Base-by-base conservation (phyloP, 2,888 invertebrate genomes). In the Caenorhabditis panamensis region DNA sequence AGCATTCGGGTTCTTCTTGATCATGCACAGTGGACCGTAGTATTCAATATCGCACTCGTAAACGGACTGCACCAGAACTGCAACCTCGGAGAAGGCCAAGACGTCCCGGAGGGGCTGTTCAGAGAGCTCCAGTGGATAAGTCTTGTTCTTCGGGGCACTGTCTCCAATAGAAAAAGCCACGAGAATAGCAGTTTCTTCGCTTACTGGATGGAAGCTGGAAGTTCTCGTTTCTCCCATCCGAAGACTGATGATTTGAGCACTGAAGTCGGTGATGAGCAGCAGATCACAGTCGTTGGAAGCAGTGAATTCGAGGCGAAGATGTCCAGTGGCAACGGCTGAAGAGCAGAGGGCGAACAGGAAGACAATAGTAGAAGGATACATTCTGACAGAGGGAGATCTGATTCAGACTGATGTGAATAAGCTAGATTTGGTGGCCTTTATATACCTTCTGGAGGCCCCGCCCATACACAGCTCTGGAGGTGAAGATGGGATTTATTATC, bases 221-320 rank as follows among this genome's bases (percentile, higher is more conserved):
- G 61, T 62, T 47, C 41, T 41, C 36, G 54, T 63, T 5, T 62
- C 54, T 62, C 63, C 71, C 44, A 47, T 47, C 0, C 8, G 26
- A 36, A 72, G 56, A n/a, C 9, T 20, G 36, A 72, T 13, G 18
- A 5, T 47, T 36, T 72, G 44, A 6, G 44, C 26, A 28, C 26
- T 36, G 47, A 8, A 41, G 36, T 28, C 47, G 11, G 71, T 72
- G 44, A 47, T 26, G 1, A 72, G 47, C 2, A 44, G 37, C 1
- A 72, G 18, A 1, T 26, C 24, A n/a, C 56, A 63, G 41, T 63
- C 56, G 11, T 36, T 24, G 13, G 71, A 72, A 18, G 71, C 22
- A 11, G 71, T 72, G 22, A 72, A 20, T 18, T 72, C 71, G 1
- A 72, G 44, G 1, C 63, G 71, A 20, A 72, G 63, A 26, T 72